A percentile compares a stretch with the other conserved stretches of the same genome.
phyloP scores from a whole-genome alignment of 2,113 vertebrate species.

The Haemorhous mexicanus region DNA sequence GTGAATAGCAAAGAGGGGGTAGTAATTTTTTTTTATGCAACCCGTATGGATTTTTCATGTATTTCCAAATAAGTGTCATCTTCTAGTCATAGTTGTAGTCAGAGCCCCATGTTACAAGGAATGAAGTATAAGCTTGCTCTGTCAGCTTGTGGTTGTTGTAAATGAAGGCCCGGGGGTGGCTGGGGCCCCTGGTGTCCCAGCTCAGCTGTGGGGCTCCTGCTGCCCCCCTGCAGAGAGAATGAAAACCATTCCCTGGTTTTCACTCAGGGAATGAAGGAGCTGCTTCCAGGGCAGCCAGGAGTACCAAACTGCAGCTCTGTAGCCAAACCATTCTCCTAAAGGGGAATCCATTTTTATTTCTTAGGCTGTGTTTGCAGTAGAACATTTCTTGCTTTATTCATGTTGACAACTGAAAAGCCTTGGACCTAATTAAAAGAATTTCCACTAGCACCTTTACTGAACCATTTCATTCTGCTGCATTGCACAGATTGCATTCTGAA shows the following conservation, averaged over 20 bases:
- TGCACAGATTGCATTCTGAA: slow-evolving; percentile 85
- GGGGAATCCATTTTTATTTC: slow-evolving; percentile 68
- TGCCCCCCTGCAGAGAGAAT: neutral
- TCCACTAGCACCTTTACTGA: slow-evolving; percentile 83
- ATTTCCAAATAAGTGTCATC: slow-evolving; percentile 63
- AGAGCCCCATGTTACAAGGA: neutral
- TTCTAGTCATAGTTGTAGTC: slow-evolving; percentile 25
- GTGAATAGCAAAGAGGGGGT: slow-evolving; percentile 46
- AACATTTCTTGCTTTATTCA: slow-evolving; percentile 81
- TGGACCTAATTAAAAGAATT: slow-evolving; percentile 88
- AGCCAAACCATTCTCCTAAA: slow-evolving; percentile 58
- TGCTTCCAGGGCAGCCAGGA: neutral
- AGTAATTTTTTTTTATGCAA: slow-evolving; percentile 41
- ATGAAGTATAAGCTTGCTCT: neutral
- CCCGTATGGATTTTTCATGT: slow-evolving; percentile 55
- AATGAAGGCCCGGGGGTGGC: neutral
- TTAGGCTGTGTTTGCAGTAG: slow-evolving; percentile 67
- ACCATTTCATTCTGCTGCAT: slow-evolving; percentile 84
- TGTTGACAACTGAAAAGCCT: slow-evolving; percentile 86
- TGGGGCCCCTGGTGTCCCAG: neutral
- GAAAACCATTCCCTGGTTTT: neutral
- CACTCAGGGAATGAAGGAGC: neutral
- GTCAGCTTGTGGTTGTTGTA: neutral
- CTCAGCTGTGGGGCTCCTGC: neutral
- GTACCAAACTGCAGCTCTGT: slow-evolving; percentile 40